phyloP scores from a whole-genome alignment of 2,797 vertebrate species.

The Hydrophis major region DNA sequence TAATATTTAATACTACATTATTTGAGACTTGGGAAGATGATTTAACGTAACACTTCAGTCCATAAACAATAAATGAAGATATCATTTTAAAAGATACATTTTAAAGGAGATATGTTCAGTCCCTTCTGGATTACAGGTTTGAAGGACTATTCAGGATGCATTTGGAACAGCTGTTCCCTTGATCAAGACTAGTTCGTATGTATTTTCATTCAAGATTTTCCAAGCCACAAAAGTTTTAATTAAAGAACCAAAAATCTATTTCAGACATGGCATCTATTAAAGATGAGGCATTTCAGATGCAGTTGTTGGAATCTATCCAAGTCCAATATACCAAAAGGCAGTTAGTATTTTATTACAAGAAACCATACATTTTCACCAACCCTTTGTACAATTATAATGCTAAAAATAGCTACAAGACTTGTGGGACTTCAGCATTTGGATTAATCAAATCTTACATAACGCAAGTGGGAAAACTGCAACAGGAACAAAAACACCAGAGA shows the following conservation, averaged over 20 bases:
- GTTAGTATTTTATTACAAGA: constrained; percentile 43
- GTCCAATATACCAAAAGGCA: constrained; percentile 37
- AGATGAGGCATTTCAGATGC: background rate
- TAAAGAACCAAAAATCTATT: constrained; percentile 44
- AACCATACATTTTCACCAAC: constrained; percentile 55
- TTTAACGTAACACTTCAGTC: background rate
- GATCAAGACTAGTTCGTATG: background rate
- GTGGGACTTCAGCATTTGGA: constrained; percentile 36
- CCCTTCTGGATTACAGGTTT: background rate
- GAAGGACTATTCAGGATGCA: background rate
- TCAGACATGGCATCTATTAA: background rate
- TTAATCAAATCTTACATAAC: constrained; percentile 51
- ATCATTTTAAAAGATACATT: background rate
- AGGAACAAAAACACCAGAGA: constrained; percentile 42
- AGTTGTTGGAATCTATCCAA: constrained; percentile 43
- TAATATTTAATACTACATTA: background rate
- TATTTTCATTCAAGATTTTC: background rate
- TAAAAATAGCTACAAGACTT: constrained; percentile 62
- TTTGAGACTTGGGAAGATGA: background rate
- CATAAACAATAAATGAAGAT: background rate
- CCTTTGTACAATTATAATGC: constrained; percentile 52
- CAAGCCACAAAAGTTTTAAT: constrained; percentile 30
- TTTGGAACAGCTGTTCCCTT: background rate
- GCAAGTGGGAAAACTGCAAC: constrained; percentile 25
- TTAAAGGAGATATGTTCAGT: background rate